phyloP scores from a whole-genome alignment of 2,888 invertebrate genomes.

The Drosophila ochracea region DNA sequence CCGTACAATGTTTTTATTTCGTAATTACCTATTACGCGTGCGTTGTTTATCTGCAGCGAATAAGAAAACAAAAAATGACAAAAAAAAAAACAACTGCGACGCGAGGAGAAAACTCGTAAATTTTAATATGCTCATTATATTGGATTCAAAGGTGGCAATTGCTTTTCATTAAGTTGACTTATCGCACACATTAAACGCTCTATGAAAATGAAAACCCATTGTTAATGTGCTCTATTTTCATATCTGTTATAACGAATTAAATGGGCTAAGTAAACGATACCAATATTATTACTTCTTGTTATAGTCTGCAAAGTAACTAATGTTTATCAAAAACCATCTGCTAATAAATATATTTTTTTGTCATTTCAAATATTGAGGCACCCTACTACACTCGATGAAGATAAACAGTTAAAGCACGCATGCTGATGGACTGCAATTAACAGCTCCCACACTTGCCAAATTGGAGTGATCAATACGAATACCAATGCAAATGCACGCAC shows the following conservation, averaged over 20 bases:
- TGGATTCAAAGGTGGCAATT: conserved; percentile 48
- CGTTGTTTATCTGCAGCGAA: conserved; percentile 36
- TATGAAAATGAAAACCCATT: neutral
- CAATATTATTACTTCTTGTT: neutral
- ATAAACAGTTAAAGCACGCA: neutral
- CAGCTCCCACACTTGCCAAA: conserved; percentile 2
- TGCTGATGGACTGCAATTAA: neutral
- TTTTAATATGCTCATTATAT: conserved; percentile 27
- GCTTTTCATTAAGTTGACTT: conserved; percentile 45
- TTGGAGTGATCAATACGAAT: conserved; percentile 18
- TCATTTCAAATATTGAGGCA: conserved; percentile 1
- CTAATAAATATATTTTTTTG: neutral
- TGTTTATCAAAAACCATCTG: neutral
- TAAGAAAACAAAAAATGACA: neutral
- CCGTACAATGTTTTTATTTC: conserved; percentile 44
- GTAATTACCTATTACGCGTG: conserved; percentile 52
- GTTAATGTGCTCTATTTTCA: neutral
- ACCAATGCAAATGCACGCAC: neutral
- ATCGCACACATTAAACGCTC: conserved; percentile 17
- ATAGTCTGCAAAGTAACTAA: neutral
- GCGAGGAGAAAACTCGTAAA: conserved; percentile 41
- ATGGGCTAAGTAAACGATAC: neutral
- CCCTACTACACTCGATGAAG: neutral
- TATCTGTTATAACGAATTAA: neutral
- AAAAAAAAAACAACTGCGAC: conserved; percentile 22